Evolutionary conservation across 2,113 vertebrate genomes (phyloP), one percentile per base, ranked within the genome.

Genomic region (Gavialis gangeticus): DNA sequence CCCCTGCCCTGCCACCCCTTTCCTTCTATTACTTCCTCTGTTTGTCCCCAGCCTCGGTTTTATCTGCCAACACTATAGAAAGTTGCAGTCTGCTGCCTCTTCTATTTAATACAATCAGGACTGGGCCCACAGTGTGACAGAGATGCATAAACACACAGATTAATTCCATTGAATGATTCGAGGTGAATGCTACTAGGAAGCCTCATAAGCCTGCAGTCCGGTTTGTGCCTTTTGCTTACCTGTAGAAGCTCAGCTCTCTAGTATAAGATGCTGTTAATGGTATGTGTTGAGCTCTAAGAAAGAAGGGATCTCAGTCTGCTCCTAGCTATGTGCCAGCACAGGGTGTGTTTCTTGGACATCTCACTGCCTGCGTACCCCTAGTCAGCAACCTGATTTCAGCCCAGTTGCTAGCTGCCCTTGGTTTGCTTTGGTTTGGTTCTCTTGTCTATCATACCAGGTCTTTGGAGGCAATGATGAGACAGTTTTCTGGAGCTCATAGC

Each of bases 401-500:
- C 46, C 67, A 4, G 3, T 12, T 58, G 57, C 62, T 55, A 19
- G 9, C 22, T 55, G n/a, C 34, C 57, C 17, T 34, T n/a, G 71
- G 27, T 4, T 8, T 2, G 17, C 27, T 4, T 8, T 2, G 17
- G 14, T 63, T 54, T 18, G 27, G 3, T 1, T 46, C 63, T 46
- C 46, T 80, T 37, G 4, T 13, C 30, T 60, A 37, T 27, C n/a
- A 28, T 27, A 21, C 75, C 46, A 28, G 21, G 54, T 86, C 37
- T 79, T 58, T 56, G 46, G 27, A 67, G 2, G n/a, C 1, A 4
- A 63, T 21, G 28, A 76, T 21, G 0, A 2, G 56, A 46, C 25
- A 46, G 62, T 34, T 56, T 28, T 66, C 55, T 25, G 79, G 56
- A 73, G 69, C 30, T 2, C 0, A 3, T 12, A 55, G 18, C 55